phyloP scores from a whole-genome alignment of 2,888 invertebrate genomes.

The Xanthia togata region DNA sequence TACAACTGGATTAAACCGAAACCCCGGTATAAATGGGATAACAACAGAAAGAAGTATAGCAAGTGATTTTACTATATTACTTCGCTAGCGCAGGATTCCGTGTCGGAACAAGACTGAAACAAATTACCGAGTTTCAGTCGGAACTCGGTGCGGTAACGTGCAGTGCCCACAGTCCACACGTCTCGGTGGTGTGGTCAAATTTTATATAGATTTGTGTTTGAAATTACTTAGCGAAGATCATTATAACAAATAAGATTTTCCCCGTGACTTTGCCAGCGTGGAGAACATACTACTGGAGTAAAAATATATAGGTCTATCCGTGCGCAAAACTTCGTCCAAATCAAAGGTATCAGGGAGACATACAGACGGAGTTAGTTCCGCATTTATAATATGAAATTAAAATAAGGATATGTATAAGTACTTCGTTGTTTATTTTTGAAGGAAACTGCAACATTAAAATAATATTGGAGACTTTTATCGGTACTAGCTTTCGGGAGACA shows the following conservation, averaged over 20 bases:
- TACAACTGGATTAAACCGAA: conserved; percentile 14
- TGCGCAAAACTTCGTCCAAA: neutral
- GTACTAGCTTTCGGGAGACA: neutral
- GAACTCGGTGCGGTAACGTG: conserved; percentile 48
- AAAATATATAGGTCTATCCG: neutral
- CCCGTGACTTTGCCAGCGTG: neutral
- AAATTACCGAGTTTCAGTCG: conserved; percentile 54
- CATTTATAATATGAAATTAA: too few species aligned
- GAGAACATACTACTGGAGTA: neutral
- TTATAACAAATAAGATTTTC: neutral
- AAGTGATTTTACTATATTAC: conserved; percentile 40
- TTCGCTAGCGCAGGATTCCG: conserved; percentile 31
- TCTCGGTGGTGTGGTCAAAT: conserved; percentile 27
- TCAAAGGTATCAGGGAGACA: neutral
- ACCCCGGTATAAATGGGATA: neutral
- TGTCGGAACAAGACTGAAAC: conserved; percentile 51
- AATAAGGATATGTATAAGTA: too few species aligned
- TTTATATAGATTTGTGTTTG: conserved; percentile 33
- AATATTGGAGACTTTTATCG: neutral
- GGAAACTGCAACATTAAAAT: neutral
- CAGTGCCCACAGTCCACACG: conserved; percentile 30
- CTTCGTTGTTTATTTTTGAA: neutral
- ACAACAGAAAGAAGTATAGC: conserved; percentile 27
- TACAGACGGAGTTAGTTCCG: neutral
- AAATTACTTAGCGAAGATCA: neutral